phyloP scores from a whole-genome alignment of 2,888 invertebrate species.

The Monochamus alternatus region DNA sequence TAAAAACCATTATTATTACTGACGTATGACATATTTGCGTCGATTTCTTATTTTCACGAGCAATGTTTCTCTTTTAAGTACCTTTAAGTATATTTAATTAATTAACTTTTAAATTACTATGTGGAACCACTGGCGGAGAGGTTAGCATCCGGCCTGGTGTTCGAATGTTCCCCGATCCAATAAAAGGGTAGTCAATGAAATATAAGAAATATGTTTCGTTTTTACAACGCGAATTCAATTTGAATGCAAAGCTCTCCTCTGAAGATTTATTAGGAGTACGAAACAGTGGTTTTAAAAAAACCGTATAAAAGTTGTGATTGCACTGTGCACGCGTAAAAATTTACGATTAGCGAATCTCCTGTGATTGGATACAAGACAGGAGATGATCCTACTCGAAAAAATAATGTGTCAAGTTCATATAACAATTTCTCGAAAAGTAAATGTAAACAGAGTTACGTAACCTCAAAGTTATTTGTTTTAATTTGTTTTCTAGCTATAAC shows the following conservation, averaged over 20 bases:
- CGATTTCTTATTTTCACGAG: too few relatives aligned
- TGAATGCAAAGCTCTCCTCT: constrained; percentile 31
- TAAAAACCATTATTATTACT: too few relatives aligned
- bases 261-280: constrained; percentile 26
- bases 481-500: too few relatives aligned
- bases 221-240: constrained; percentile 31
- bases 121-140: background rate
- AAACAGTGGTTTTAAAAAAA: constrained; percentile 16
- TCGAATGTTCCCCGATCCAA: constrained; percentile 30
- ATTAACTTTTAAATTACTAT: too few relatives aligned
- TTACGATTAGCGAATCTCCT: background rate
- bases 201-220: constrained; percentile 34
- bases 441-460: too few relatives aligned
- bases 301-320: constrained; percentile 13
- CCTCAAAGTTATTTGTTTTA: too few relatives aligned
- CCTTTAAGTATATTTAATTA: too few relatives aligned
- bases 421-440: too few relatives aligned
- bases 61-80: too few relatives aligned
- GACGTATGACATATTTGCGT: too few relatives aligned
- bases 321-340: background rate
- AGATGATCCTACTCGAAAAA: too few relatives aligned
- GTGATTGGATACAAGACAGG: background rate
- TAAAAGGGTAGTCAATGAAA: constrained; percentile 34
- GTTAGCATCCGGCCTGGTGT: constrained; percentile 1
- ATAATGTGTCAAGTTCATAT: too few relatives aligned